Percentiles rank a stretch among this genome's conserved stretches.
These are phyloP conservation scores for Kuschelorhynchus macadamiae DNA, from an alignment of 2,888 invertebrate species.

Conservation along the genomic window DNA sequence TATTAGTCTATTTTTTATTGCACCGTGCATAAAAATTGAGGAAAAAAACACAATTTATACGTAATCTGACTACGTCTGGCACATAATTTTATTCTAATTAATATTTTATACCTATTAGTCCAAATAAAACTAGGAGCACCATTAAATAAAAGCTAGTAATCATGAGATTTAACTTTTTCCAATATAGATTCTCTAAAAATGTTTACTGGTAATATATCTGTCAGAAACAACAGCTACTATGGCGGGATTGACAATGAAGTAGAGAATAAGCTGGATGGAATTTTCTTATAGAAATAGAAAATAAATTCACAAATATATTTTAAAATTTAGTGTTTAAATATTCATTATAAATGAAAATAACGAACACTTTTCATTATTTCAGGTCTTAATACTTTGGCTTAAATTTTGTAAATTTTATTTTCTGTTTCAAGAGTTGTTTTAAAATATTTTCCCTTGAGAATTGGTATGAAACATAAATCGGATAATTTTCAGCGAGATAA, in stretches of 20 bases:
- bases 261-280: too few species aligned
- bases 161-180: conserved; percentile 4
- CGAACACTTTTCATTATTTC: too few species aligned
- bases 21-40: conserved; percentile 27
- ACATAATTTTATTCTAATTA: conserved; percentile 28
- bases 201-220: neutral
- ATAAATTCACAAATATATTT: too few species aligned
- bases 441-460: too few species aligned
- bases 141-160: conserved; percentile 38
- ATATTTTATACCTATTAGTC: conserved; percentile 18
- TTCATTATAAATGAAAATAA: too few species aligned
- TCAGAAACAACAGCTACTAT: neutral
- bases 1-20: conserved; percentile 44
- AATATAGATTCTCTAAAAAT: conserved; percentile 9
- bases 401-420: too few species aligned
- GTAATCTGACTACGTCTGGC: conserved; percentile 33
- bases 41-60: conserved; percentile 4
- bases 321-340: too few species aligned
- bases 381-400: too few species aligned
- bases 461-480: too few species aligned
- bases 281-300: too few species aligned
- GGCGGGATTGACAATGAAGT: neutral
- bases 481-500: too few species aligned
- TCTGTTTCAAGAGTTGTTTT: too few species aligned
- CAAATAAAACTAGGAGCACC: conserved; percentile 42